Conservation (phyloP, 2,113 vertebrate species). For the Potamarius usumacintae region DNA sequence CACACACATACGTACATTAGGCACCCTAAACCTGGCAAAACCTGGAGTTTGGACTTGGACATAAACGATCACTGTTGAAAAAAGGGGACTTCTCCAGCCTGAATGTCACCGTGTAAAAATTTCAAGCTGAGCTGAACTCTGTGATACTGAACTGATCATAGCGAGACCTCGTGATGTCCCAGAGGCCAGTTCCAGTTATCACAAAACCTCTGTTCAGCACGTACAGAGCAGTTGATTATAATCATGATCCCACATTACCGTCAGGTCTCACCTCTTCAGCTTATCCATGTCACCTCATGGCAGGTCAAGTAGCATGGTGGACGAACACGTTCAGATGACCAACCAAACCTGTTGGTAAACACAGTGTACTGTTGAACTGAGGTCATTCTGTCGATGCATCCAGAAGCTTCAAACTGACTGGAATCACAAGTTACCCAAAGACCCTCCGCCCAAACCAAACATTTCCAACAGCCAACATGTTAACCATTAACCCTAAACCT, state of each 20-base stretch:
- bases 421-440: neutral
- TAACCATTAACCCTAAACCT: neutral
- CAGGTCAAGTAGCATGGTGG: neutral
- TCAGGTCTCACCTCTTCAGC: constrained; percentile 40
- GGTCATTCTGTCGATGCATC: neutral
- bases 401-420: neutral
- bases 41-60: neutral
- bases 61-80: neutral
- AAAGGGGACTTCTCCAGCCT: neutral
- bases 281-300: constrained; percentile 52
- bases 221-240: neutral
- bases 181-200: constrained; percentile 4
- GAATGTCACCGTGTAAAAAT: neutral
- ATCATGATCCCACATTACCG: neutral
- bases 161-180: neutral
- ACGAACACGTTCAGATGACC: neutral
- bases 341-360: neutral
- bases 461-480: neutral
- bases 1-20: neutral
- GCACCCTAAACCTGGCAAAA: neutral
- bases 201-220: neutral
- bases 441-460: neutral
- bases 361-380: neutral
- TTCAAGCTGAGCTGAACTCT: neutral
- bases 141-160: neutral